Base-by-base conservation (phyloP, 2,797 vertebrate species). In the Pipistrellus pipistrellus region DNA sequence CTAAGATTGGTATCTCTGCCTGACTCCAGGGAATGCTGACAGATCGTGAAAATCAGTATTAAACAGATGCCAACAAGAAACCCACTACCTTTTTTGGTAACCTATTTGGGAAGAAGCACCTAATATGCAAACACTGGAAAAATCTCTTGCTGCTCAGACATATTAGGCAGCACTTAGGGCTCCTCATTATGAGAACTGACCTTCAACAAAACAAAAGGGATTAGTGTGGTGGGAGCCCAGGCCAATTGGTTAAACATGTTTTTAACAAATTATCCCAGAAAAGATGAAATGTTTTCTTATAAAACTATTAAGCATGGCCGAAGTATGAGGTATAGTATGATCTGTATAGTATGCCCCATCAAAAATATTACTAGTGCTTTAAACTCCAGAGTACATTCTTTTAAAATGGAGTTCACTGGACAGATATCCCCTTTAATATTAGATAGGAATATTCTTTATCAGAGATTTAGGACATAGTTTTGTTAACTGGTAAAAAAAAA, bases 251-350 rank as follows among this genome's bases (percentile, higher is more conserved):
- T 53, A 82, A 96, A 93, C 0, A 25, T 83, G 88, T 69, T 77
- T 55, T n/a, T 71, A 68, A 97, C 75, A 94, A 75, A 95, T 82
- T 92, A 86, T 88, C 97, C 96, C 95, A 96, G 95, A 96, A 95
- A 95, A 97, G 80, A 88, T 88, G 15, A 97, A 97, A 88, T 98
- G 86, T 98, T 97, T 95, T 88, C 71, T 97, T 97, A 96, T 97
- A 95, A 97, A 98, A 96, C 94, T 97, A 95, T 97, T 97, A 97
- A 98, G 98, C 98, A 98, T 98, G 98, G 97, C 97, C 97, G 98
- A 98, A 98, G 86, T 98, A 97, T 97, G 97, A 96, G 96, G 97
- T 98, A 95, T 98, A 44, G 44, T 44, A 90, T 97, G 95, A 97
- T 98, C 97, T 98, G 97, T 98, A 96, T 90, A 95, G 91, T 97